Base-by-base conservation (phyloP, 2,113 vertebrate species). In the Myxocyprinus asiaticus region DNA sequence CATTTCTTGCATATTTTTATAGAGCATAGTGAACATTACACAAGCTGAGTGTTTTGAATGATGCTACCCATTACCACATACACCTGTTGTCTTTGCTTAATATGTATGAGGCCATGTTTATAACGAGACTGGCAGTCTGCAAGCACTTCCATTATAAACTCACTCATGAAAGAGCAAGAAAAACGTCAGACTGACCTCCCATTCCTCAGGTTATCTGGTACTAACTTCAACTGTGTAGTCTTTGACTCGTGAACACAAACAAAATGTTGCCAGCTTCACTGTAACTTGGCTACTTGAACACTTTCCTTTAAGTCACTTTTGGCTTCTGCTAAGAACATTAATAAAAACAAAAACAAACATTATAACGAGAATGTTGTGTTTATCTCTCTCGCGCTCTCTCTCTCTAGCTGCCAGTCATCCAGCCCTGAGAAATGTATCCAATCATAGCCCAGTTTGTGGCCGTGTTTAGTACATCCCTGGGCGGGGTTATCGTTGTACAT, bases 401-500 rank as follows among this genome's bases (percentile, higher is more conserved):
- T 73, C 14, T 15, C 45, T 47, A 14, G 45, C 17, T 75, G 47
- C 22, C 61, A 76, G 4, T 76, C 61, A 76, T 64, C 48, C 4
- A 62, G 55, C 44, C 11, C 11, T 6, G 4, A 6, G 73, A 17
- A 63, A 50, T 42, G 7, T 50, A 61, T 43, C 81, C 68, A 82
- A 73, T 82, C 76, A 59, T 4, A 58, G 33, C 8, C 5, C 62
- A 44, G 7, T 53, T 8, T 44, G 51, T 76, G 61, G 73, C 61
- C 17, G 73, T 65, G 47, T n/a, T 42, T 64, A 44, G 8, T 0
- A 14, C 47, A 1, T 5, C 2, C 3, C 61, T 73, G 53, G 81
- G 81, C 68, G 68, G 9, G 55, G 53, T 9, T 10, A 45, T 43
- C 5, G 33, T 3, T 15, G 33, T 17, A 63, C 72, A 15, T 51